These are phyloP conservation scores for Macrosoma leucophasiata DNA, from an alignment of 2,888 invertebrate species.

Conservation along the genomic window DNA sequence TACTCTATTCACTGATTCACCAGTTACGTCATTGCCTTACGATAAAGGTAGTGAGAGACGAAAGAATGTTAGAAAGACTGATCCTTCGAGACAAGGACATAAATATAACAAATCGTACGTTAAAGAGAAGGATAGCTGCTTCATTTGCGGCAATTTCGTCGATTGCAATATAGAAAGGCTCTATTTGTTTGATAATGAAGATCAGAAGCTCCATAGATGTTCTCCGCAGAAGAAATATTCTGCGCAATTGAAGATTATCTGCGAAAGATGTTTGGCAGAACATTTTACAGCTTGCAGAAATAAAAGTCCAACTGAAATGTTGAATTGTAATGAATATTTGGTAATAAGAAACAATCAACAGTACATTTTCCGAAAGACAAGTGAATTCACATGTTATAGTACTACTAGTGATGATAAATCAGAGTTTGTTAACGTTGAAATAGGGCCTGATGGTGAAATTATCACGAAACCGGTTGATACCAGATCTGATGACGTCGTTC, in stretches of 20 bases:
- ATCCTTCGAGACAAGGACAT: constrained; percentile 51
- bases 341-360: constrained; percentile 67
- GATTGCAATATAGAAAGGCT: constrained; percentile 49
- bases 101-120: constrained; percentile 44
- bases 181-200: constrained; percentile 65
- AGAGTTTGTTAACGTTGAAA: constrained; percentile 60
- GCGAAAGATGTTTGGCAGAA: constrained; percentile 50
- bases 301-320: constrained; percentile 52
- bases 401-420: constrained; percentile 29
- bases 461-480: constrained; percentile 43
- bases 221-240: constrained; percentile 53
- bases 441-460: constrained; percentile 61
- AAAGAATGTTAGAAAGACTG: constrained; percentile 57
- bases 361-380: constrained; percentile 58
- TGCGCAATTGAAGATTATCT: constrained; percentile 57
- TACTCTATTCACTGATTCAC: constrained; percentile 67
- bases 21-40: constrained; percentile 53
- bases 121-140: constrained; percentile 52
- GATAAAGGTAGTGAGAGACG: constrained; percentile 46
- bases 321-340: constrained; percentile 56
- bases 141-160: constrained; percentile 53
- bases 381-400: constrained; percentile 23
- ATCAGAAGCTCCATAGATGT: constrained; percentile 55
- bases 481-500: constrained; percentile 36
- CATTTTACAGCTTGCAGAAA: constrained; percentile 53